phyloP scores from a whole-genome alignment of 2,888 invertebrate genomes.

The Odontomyia ornata region DNA sequence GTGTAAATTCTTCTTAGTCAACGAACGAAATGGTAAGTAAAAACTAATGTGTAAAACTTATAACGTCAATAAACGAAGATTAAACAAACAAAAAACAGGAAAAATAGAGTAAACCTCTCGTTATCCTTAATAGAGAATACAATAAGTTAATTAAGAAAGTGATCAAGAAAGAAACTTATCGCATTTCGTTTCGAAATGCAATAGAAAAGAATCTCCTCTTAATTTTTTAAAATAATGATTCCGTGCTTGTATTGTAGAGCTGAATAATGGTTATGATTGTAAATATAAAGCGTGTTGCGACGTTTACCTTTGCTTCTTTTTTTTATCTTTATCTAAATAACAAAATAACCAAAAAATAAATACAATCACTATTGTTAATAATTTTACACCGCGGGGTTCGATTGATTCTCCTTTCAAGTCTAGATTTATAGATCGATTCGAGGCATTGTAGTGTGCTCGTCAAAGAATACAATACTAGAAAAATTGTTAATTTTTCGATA shows the following conservation, averaged over 20 bases:
- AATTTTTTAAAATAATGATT: background rate
- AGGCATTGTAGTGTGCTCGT: too few relatives aligned
- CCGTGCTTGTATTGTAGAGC: background rate
- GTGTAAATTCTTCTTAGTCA: constrained; percentile 12
- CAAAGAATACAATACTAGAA: background rate
- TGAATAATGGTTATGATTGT: background rate
- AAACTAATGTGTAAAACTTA: background rate
- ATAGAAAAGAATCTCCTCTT: background rate
- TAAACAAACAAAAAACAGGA: background rate
- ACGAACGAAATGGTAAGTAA: background rate
- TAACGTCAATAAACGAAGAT: constrained; percentile 30
- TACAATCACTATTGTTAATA: background rate
- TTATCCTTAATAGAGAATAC: background rate
- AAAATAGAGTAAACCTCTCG: background rate
- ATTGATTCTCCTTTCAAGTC: too few relatives aligned
- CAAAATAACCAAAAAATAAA: background rate
- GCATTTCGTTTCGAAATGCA: background rate
- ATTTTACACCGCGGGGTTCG: background rate
- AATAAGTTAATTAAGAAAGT: background rate
- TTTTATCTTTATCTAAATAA: background rate
- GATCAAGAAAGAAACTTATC: background rate
- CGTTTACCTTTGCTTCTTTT: too few relatives aligned
- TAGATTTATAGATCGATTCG: too few relatives aligned
- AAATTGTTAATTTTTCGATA: background rate
- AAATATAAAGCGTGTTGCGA: background rate